Conservation (phyloP, 1,140 invertebrate species). For the Procambarus virginalis region DNA sequence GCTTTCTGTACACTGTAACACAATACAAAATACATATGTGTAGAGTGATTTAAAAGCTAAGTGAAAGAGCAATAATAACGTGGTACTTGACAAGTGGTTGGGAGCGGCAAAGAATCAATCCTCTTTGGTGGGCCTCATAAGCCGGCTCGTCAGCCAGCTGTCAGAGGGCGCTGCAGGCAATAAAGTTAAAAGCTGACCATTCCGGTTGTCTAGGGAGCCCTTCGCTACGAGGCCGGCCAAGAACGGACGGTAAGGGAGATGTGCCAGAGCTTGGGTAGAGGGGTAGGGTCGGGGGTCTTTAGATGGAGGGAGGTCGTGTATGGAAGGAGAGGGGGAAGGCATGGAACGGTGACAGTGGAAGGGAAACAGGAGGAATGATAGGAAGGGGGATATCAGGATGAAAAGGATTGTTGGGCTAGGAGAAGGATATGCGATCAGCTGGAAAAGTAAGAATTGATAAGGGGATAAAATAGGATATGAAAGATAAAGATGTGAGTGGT, state of each 20-base stretch:
- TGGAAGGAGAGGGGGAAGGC: neutral
- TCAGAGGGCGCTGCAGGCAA: neutral
- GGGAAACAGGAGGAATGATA: neutral
- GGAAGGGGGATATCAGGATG: neutral
- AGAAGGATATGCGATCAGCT: neutral
- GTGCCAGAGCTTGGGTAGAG: neutral
- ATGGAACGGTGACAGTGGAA: neutral
- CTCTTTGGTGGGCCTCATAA: too few species aligned
- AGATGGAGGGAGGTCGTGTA: neutral
- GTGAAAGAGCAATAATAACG: too few species aligned
- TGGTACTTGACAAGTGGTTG: too few species aligned
- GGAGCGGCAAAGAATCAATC: too few species aligned
- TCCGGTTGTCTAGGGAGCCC: neutral
- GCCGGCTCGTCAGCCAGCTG: neutral
- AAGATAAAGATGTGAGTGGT: too few species aligned
- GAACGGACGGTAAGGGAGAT: neutral
- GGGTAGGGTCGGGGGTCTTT: neutral
- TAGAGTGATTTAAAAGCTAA: too few species aligned
- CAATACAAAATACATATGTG: too few species aligned
- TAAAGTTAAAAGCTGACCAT: conserved; percentile 47
- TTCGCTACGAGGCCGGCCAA: neutral
- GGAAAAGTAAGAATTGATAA: too few species aligned
- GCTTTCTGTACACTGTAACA: too few species aligned
- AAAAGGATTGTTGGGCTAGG: neutral
- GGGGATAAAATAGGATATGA: too few species aligned